Percentiles rank a stretch among this genome's conserved stretches.
These are phyloP conservation scores for Papilio polyxenes DNA, from an alignment of 1,140 invertebrate genomes.

Conservation along the genomic window DNA sequence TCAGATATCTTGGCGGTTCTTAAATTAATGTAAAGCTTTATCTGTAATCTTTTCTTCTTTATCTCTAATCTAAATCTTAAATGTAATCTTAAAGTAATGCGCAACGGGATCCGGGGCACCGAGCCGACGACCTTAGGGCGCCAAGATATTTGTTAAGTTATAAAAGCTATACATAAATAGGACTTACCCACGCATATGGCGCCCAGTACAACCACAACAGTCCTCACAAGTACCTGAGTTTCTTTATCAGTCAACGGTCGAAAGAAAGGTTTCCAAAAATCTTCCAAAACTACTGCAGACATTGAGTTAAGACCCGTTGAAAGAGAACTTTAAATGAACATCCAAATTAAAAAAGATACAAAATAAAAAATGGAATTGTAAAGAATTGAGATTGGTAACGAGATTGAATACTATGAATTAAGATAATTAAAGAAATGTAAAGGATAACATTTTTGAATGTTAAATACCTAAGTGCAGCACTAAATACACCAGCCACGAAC, in stretches of 20 bases:
- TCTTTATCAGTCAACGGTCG: conserved; percentile 83
- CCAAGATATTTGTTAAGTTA: neutral
- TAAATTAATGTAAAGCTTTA: too few species aligned
- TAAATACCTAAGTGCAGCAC: conserved; percentile 86
- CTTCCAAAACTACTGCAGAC: conserved; percentile 93
- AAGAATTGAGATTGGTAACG: neutral
- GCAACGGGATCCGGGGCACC: too few species aligned
- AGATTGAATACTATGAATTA: too few species aligned
- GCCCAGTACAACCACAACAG: conserved; percentile 86
- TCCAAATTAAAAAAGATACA: too few species aligned
- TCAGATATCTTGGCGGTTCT: too few species aligned
- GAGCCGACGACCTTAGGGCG: too few species aligned
- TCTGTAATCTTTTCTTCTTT: too few species aligned
- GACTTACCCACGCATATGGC: conserved; percentile 81
- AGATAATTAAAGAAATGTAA: too few species aligned
- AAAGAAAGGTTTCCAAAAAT: conserved; percentile 86
- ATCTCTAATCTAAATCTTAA: too few species aligned
- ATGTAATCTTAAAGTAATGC: too few species aligned
- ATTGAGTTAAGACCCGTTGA: conserved; percentile 94
- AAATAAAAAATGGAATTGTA: neutral
- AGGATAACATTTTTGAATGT: neutral
- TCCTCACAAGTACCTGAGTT: conserved; percentile 85
- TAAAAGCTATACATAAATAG: neutral
- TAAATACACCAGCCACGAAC: conserved; percentile 90
- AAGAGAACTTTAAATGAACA: conserved; percentile 58